Conservation (phyloP, 1,140 invertebrate genomes). For the Stegodyphus mimosarum region DNA sequence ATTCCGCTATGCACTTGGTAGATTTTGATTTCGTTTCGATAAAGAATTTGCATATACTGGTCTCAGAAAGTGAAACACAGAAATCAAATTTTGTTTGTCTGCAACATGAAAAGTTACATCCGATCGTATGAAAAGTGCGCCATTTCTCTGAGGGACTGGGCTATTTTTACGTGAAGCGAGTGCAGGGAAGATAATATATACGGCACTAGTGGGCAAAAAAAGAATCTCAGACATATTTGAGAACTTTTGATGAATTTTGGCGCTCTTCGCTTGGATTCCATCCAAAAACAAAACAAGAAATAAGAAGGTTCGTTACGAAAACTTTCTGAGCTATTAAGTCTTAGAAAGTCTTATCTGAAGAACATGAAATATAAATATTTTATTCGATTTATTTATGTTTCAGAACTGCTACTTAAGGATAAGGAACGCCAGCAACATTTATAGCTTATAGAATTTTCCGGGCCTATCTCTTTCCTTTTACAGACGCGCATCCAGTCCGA, state of each 20-base stretch:
- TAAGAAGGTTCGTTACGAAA: conserved; percentile 11
- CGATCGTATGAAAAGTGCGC: conserved; percentile 18
- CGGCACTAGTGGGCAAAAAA: conserved; percentile 42
- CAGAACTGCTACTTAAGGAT: no score
- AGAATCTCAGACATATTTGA: conserved; percentile 57
- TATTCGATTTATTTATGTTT: no score
- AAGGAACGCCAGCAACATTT: no score
- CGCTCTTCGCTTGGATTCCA: conserved; percentile 39
- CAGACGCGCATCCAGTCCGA: no score
- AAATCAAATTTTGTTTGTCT: background rate
- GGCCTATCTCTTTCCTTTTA: no score
- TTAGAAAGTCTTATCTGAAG: background rate
- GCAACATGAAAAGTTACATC: background rate
- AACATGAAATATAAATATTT: background rate
- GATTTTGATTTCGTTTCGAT: no score
- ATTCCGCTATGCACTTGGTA: no score
- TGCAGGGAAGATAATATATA: conserved; percentile 50
- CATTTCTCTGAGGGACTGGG: background rate
- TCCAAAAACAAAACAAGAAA: conserved; percentile 27
- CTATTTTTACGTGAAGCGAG: conserved; percentile 43
- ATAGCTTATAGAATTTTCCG: no score
- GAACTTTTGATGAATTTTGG: conserved; percentile 60
- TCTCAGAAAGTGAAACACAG: background rate
- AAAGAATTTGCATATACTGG: no score
- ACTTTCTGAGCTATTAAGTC: conserved; percentile 20